Base-by-base conservation (phyloP, 2,113 vertebrate genomes). In the Nesospiza acunhae region DNA sequence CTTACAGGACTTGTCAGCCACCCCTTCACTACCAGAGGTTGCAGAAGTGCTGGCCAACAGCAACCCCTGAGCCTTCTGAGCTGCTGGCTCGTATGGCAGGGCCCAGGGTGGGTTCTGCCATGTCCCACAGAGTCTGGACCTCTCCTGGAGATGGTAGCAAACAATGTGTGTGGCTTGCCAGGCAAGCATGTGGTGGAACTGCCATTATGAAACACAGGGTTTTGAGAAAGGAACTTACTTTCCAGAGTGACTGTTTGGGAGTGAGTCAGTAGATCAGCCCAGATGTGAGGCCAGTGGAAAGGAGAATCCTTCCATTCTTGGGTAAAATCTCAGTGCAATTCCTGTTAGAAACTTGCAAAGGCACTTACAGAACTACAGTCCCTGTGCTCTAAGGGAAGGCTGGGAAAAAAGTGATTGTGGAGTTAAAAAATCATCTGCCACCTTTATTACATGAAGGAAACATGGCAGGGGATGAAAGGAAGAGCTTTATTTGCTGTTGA, bases 401-500 rank as follows among this genome's bases (percentile, higher is more conserved):
- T 42, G 70, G 30, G 72, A 7, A 63, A 87, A 72, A 70, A 87
- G 69, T 37, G 37, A 82, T 11, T 56, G 52, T 59, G 66, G 73
- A 94, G 88, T 94, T 93, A 89, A 94, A 91, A 69, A 81, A 72
- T 58, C 14, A 58, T 58, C 80, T 66, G 11, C 80, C 73, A 90
- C 83, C 93, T 95, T 69, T 89, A 87, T 56, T 84, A 60, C 58
- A 72, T 39, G 55, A 93, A 92, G 92, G 92, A 96, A 95, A 79
- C 2, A 7, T 86, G 90, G 94, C 95, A 89, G 28, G 30, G 73
- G 92, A 93, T 94, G 66, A 97, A 97, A 97, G 94, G 83, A 89
- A 94, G 80, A 82, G 69, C 80, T 95, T 94, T 94, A 93, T 95
- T 95, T 96, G 80, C 94, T 92, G 86, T 87, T 82, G 95, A 92